Evolutionary conservation across 1,140 invertebrate genomes (phyloP).

Genomic region (Caenorhabditis tropicalis): DNA sequence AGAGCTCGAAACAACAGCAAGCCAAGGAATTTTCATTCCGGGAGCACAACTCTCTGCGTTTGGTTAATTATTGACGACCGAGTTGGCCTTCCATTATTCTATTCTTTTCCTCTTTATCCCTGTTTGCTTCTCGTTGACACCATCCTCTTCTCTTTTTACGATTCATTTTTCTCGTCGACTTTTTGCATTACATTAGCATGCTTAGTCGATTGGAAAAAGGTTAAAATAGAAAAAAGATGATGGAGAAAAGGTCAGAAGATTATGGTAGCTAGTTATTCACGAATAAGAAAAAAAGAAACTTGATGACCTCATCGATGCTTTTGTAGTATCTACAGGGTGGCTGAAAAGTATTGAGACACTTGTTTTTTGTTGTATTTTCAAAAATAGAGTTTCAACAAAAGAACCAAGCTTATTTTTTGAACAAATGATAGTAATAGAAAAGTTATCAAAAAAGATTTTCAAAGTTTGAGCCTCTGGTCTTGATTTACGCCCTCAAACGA

Average conservation of each 20-base stretch:
- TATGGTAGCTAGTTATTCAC: neutral
- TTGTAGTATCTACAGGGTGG: neutral
- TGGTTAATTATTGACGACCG: slow-evolving; percentile 40
- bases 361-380: no score
- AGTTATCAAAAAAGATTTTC: no score
- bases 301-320: neutral
- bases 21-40: slow-evolving; percentile 25
- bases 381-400: no score
- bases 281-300: neutral
- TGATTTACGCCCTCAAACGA: no score
- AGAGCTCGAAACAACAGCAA: neutral
- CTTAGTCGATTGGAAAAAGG: neutral
- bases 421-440: no score
- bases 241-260: neutral
- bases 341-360: no score
- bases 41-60: slow-evolving; percentile 31
- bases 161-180: slow-evolving; percentile 1
- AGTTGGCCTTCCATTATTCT: neutral
- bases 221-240: neutral
- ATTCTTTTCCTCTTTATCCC: neutral
- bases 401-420: no score
- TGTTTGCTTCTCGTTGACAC: slow-evolving; percentile 33
- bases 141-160: slow-evolving; percentile 5
- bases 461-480: no score
- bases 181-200: slow-evolving; percentile 9